Percentiles rank a stretch among this genome's conserved stretches.
Evolutionary conservation across 2,797 vertebrate genomes (phyloP).

Genomic region (Typhlichthys eigenmanni): DNA sequence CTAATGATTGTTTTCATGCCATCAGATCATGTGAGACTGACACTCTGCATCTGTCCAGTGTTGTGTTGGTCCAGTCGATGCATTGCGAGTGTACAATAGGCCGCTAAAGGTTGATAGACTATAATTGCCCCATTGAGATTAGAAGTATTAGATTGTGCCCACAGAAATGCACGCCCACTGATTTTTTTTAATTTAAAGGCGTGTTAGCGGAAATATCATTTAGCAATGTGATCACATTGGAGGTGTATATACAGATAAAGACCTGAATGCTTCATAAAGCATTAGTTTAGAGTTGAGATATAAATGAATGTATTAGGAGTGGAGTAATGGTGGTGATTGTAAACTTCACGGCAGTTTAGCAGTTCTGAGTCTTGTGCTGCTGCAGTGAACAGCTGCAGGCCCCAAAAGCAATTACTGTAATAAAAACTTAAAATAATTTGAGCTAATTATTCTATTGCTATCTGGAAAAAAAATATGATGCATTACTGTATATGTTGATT

Average conservation of each 20-base stretch:
- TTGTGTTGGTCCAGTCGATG: conserved; percentile 70
- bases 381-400: conserved; percentile 74
- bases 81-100: conserved; percentile 71
- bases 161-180: conserved; percentile 79
- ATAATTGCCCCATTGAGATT: conserved; percentile 81
- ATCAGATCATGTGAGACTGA: conserved; percentile 57
- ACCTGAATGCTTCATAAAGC: conserved; percentile 80
- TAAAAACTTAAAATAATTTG: conserved; percentile 84
- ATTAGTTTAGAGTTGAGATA: conserved; percentile 77
- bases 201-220: conserved; percentile 82
- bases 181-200: conserved; percentile 83
- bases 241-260: conserved; percentile 83
- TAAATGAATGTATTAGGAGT: conserved; percentile 83
- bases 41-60: conserved; percentile 32
- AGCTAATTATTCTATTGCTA: conserved; percentile 80
- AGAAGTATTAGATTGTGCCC: conserved; percentile 77
- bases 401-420: conserved; percentile 80
- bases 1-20: conserved; percentile 48
- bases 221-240: conserved; percentile 75
- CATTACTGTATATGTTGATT: conserved; percentile 82
- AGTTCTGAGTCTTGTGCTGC: conserved; percentile 61
- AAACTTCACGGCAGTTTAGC: conserved; percentile 74
- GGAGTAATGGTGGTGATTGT: conserved; percentile 80
- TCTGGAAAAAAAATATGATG: conserved; percentile 73
- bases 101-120: conserved; percentile 80